A percentile compares a stretch with the other conserved stretches of the same genome.
These are phyloP conservation scores for Ardeotis arabs DNA, from an alignment of 2,113 vertebrate species.

Conservation along the genomic window DNA sequence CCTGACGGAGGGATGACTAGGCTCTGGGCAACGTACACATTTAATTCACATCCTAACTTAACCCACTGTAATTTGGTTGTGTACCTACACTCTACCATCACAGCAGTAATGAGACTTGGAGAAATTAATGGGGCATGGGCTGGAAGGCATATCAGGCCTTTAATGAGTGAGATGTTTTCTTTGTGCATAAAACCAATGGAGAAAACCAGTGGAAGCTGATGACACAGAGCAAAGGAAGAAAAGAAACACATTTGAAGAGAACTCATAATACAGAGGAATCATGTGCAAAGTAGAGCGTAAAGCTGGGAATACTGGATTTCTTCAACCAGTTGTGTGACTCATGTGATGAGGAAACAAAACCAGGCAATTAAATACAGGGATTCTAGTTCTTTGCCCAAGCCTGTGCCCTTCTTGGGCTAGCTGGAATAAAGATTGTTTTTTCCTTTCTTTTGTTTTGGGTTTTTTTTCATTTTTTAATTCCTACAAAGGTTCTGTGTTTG, in stretches of 20 bases:
- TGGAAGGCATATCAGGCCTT: neutral
- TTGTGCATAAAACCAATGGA: neutral
- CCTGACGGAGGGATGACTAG: neutral
- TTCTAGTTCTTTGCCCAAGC: neutral
- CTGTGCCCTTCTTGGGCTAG: neutral
- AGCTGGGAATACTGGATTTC: neutral
- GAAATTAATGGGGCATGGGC: neutral
- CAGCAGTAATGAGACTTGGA: neutral
- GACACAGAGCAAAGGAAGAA: neutral
- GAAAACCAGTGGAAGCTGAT: neutral
- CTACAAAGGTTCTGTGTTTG: neutral
- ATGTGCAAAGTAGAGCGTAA: neutral
- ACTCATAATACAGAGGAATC: neutral
- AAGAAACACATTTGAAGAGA: neutral
- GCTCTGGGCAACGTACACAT: neutral
- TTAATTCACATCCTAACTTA: neutral
- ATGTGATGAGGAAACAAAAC: neutral
- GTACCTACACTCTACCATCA: neutral
- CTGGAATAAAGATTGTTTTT: neutral
- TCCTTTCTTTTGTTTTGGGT: neutral
- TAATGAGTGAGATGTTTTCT: neutral
- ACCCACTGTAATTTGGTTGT: neutral
- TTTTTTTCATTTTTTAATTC: slow-evolving; percentile 5
- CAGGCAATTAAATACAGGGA: neutral
- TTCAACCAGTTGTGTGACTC: neutral